These are phyloP conservation scores for Smittia aterrima DNA, from an alignment of 2,888 invertebrate species.

Conservation along the genomic window DNA sequence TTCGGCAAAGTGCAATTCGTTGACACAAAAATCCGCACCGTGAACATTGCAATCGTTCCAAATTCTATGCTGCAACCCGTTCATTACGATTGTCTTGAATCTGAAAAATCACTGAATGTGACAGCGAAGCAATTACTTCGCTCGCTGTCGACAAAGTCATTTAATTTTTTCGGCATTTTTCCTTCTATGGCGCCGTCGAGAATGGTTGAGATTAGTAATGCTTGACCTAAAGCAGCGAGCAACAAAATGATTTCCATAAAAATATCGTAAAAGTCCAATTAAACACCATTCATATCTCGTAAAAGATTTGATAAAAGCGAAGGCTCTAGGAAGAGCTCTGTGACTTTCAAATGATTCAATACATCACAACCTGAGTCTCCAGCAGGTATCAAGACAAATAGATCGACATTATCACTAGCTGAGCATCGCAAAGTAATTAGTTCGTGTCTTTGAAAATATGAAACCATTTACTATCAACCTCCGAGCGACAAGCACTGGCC, in stretches of 20 bases:
- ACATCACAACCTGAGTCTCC: slow-evolving; percentile 4
- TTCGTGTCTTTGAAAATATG: slow-evolving; percentile 36
- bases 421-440: slow-evolving; percentile 38
- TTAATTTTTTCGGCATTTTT: neutral
- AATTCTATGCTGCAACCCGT: neutral
- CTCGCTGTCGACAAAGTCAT: neutral
- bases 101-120: neutral
- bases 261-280: slow-evolving; percentile 15
- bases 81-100: neutral
- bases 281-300: slow-evolving; percentile 7
- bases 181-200: neutral
- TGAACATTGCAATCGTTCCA: neutral
- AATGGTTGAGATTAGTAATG: neutral
- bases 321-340: neutral
- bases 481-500: neutral
- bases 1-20: neutral
- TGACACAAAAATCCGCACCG: neutral
- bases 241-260: slow-evolving; percentile 9
- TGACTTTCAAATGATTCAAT: neutral
- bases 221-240: neutral
- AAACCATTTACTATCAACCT: slow-evolving; percentile 20
- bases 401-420: slow-evolving; percentile 21
- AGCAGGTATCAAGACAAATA: neutral
- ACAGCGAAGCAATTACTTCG: neutral
- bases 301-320: slow-evolving; percentile 9